Evolutionary conservation across 2,888 invertebrate genomes (phyloP).

Genomic region (Cinara cedri): DNA sequence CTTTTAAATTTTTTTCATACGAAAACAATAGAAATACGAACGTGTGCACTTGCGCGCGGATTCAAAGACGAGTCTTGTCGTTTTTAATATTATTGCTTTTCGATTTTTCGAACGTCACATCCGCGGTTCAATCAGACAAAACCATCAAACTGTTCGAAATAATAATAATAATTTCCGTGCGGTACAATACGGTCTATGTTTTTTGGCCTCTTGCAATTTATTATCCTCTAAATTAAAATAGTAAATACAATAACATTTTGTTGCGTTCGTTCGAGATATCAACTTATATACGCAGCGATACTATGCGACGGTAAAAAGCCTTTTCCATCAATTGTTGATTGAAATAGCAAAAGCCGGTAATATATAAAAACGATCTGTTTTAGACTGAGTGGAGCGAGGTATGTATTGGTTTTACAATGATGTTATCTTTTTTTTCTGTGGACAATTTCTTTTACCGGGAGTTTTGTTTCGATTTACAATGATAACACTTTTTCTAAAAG

Average conservation of each 20-base stretch:
- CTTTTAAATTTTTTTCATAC: constrained; percentile 32
- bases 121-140: constrained; percentile 18
- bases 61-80: constrained; percentile 5
- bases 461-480: too few relatives aligned
- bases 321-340: too few relatives aligned
- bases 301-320: neutral
- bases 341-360: too few relatives aligned
- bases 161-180: too few relatives aligned
- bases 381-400: too few relatives aligned
- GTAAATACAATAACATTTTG: neutral
- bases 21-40: constrained; percentile 34
- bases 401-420: too few relatives aligned
- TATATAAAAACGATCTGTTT: too few relatives aligned
- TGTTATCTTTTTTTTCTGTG: too few relatives aligned
- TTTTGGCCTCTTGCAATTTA: neutral
- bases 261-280: too few relatives aligned
- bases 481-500: too few relatives aligned
- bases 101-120: constrained; percentile 27
- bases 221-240: neutral
- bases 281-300: neutral
- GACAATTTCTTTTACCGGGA: too few relatives aligned
- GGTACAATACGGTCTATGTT: too few relatives aligned
- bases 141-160: constrained; percentile 7
- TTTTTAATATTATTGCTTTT: constrained; percentile 28
- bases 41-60: neutral